phyloP scores from a whole-genome alignment of 2,113 vertebrate genomes.

The Emydocephalus ijimae region DNA sequence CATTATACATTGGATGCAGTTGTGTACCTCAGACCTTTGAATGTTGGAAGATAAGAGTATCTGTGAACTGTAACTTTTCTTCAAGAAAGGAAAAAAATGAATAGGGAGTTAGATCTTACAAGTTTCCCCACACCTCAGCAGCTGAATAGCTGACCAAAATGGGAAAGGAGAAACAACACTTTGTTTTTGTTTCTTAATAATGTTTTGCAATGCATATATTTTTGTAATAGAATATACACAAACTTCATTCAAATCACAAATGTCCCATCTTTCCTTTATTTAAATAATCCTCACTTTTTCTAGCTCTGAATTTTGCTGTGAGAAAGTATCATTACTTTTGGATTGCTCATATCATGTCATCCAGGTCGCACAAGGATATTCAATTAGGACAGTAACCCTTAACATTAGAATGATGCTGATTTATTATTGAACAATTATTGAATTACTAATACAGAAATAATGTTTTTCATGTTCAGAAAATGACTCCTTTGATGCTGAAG shows the following conservation, averaged over 20 bases:
- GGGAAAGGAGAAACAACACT: background rate
- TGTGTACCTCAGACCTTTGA: background rate
- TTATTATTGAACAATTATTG: background rate
- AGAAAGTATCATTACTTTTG: conserved; percentile 43
- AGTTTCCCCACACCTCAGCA: background rate
- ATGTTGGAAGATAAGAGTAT: conserved; percentile 4
- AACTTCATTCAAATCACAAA: conserved; percentile 33
- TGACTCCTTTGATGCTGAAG: background rate
- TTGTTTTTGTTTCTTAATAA: background rate
- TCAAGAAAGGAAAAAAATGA: background rate
- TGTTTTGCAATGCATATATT: rapidly evolving
- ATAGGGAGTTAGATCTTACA: background rate
- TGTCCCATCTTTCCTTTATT: background rate
- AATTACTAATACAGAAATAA: background rate
- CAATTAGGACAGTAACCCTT: conserved; percentile 59
- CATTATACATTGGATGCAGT: background rate
- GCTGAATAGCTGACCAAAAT: background rate
- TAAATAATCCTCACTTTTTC: background rate
- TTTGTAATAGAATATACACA: conserved; percentile 44
- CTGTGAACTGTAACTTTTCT: background rate
- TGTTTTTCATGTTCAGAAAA: conserved; percentile 10
- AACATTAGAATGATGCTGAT: conserved; percentile 26
- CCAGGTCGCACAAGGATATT: conserved; percentile 44
- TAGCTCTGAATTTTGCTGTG: background rate
- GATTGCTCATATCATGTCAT: conserved; percentile 55